These are phyloP conservation scores for Cheilosia pagana DNA, from an alignment of 2,888 invertebrate species.

Conservation along the genomic window DNA sequence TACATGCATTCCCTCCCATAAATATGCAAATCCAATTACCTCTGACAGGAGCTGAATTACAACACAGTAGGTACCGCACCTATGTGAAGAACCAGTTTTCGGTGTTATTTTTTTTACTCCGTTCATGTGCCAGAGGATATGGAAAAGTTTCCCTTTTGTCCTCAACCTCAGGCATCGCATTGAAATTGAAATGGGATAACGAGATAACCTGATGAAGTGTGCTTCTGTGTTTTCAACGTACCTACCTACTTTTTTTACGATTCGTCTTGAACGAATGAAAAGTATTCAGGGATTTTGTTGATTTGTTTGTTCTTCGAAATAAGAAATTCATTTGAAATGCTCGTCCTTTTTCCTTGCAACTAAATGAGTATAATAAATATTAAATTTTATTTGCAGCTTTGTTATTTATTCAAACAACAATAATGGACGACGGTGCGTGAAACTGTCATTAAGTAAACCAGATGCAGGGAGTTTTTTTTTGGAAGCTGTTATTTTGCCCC, in stretches of 20 bases:
- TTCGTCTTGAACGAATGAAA: slow-evolving; percentile 7
- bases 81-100: not conserved
- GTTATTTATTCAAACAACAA: too few species aligned
- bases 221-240: slow-evolving; percentile 7
- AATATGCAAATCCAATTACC: slow-evolving; percentile 56
- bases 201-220: slow-evolving; percentile 49
- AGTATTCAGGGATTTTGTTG: slow-evolving; percentile 27
- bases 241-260: slow-evolving; percentile 6
- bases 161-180: slow-evolving; percentile 10
- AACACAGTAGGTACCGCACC: slow-evolving; percentile 1
- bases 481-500: too few species aligned
- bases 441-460: too few species aligned
- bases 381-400: not conserved
- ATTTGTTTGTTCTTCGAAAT: slow-evolving; percentile 34
- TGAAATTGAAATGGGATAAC: slow-evolving; percentile 51
- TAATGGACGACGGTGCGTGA: too few species aligned
- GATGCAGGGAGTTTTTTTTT: too few species aligned
- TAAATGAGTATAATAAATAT: not conserved
- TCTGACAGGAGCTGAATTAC: slow-evolving; percentile 27
- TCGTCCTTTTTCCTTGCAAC: not conserved
- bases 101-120: not conserved
- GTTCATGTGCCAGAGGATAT: slow-evolving; percentile 23
- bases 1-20: slow-evolving; percentile 31
- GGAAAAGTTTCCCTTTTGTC: slow-evolving; percentile 14
- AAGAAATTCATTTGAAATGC: slow-evolving; percentile 14